Evolutionary conservation across 1,140 invertebrate genomes (phyloP).

Genomic region (Plutomurus gul): DNA sequence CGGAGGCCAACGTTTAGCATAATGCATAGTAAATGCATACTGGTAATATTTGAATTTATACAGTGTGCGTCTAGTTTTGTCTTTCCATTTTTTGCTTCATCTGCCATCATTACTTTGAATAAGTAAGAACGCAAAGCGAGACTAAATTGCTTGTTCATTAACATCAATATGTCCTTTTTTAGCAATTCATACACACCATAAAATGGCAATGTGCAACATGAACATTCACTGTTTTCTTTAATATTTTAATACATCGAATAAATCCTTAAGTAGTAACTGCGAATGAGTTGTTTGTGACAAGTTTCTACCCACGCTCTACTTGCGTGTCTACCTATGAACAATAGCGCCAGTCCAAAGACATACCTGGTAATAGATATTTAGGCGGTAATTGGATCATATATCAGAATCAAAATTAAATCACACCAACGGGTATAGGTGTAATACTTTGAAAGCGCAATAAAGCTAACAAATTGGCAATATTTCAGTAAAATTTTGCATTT

Average conservation of each 20-base stretch:
- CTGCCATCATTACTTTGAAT: not conserved
- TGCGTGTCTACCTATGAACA: not conserved
- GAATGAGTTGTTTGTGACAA: constrained; percentile 10
- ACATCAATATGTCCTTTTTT: not conserved
- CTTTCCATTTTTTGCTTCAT: not conserved
- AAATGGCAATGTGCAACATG: not conserved
- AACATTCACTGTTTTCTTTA: not conserved
- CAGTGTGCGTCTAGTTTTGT: not conserved
- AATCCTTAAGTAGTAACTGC: constrained; percentile 9
- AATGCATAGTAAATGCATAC: too few species aligned
- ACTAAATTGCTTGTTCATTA: not conserved
- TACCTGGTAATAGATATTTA: too few species aligned
- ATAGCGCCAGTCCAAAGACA: not conserved
- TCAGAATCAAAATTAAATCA: too few species aligned
- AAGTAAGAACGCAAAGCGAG: not conserved
- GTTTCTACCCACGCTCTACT: not conserved
- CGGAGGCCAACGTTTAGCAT: too few species aligned
- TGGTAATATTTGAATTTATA: too few species aligned
- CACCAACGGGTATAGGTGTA: too few species aligned
- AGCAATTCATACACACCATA: not conserved
- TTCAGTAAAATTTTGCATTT: too few species aligned
- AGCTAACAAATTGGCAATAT: too few species aligned
- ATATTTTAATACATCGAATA: not conserved
- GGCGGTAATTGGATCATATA: too few species aligned
- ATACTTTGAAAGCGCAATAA: too few species aligned